Percentiles rank a stretch among this genome's conserved stretches.
Conservation (phyloP, 2,113 vertebrate genomes). For the Clinocottus analis region DNA sequence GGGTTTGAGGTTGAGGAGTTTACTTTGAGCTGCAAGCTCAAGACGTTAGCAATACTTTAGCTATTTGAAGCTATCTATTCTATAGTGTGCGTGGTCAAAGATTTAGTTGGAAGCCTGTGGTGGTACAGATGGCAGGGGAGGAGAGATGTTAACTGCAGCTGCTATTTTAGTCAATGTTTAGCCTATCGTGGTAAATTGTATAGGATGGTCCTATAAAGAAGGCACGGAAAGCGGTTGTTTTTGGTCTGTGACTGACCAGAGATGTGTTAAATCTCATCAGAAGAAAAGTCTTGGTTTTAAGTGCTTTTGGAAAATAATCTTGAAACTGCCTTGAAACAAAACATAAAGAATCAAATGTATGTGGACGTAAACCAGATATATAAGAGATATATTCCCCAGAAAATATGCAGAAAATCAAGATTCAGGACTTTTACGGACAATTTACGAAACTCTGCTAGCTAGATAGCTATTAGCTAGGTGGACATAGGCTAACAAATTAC, state of each 20-base stretch:
- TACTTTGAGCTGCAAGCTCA: conserved; percentile 39
- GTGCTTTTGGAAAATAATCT: conserved; percentile 11
- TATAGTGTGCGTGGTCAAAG: conserved; percentile 37
- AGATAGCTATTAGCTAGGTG: not conserved
- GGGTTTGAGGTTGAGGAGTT: conserved; percentile 55
- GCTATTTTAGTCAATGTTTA: conserved; percentile 51
- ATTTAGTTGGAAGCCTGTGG: conserved; percentile 21
- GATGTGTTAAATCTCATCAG: conserved; percentile 16
- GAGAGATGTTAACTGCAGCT: conserved; percentile 32
- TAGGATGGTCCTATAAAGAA: conserved; percentile 9
- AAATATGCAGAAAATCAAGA: conserved; percentile 23
- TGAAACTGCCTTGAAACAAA: not conserved
- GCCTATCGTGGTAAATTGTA: conserved; percentile 32
- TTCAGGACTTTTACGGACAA: not conserved
- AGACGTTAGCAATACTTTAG: conserved; percentile 11
- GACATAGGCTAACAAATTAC: not conserved
- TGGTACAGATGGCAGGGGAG: conserved; percentile 40
- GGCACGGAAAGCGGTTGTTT: conserved; percentile 25
- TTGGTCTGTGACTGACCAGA: not conserved
- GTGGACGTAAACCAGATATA: conserved; percentile 15
- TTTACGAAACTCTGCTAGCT: not conserved
- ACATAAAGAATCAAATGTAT: not conserved
- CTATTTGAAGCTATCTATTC: conserved; percentile 16
- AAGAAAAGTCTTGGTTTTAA: not conserved
- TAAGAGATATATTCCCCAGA: not conserved